Percentiles rank a stretch among this genome's conserved stretches.
phyloP scores from a whole-genome alignment of 2,113 vertebrate species.

The Emydocephalus ijimae region DNA sequence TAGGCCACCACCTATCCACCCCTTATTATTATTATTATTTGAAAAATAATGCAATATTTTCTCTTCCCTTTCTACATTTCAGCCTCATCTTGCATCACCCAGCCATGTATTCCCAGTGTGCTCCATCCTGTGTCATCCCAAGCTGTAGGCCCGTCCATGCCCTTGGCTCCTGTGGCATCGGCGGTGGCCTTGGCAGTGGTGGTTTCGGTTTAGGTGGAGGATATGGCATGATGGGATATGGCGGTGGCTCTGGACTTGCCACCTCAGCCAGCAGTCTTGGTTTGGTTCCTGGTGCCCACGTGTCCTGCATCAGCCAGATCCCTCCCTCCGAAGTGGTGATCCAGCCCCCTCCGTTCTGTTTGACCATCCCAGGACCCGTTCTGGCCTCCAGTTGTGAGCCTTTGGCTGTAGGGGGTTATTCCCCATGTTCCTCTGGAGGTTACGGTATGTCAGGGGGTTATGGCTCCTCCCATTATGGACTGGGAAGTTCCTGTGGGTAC shows the following conservation, averaged over 20 bases:
- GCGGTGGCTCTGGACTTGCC: background rate
- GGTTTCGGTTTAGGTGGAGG: background rate
- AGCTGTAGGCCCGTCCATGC: background rate
- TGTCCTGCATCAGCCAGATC: background rate
- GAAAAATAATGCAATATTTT: background rate
- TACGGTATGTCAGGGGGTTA: background rate
- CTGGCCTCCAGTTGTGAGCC: background rate
- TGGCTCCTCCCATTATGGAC: background rate
- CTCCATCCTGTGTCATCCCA: background rate
- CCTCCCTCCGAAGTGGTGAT: background rate
- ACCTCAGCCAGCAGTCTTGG: background rate
- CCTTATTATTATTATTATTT: too few relatives aligned
- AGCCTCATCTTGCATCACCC: background rate
- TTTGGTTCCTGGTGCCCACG: background rate
- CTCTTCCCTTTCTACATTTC: background rate
- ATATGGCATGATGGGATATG: background rate
- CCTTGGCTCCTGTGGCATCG: background rate
- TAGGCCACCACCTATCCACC: background rate
- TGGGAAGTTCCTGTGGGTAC: background rate
- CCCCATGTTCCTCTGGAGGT: background rate
- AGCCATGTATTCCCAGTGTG: background rate
- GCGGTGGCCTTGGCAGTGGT: background rate
- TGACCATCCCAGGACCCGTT: constrained; percentile 10
- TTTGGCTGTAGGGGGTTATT: background rate
- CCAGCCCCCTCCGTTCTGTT: background rate